Base-by-base conservation (phyloP, 2,797 vertebrate species). In the Hydrocynus forskahlii region DNA sequence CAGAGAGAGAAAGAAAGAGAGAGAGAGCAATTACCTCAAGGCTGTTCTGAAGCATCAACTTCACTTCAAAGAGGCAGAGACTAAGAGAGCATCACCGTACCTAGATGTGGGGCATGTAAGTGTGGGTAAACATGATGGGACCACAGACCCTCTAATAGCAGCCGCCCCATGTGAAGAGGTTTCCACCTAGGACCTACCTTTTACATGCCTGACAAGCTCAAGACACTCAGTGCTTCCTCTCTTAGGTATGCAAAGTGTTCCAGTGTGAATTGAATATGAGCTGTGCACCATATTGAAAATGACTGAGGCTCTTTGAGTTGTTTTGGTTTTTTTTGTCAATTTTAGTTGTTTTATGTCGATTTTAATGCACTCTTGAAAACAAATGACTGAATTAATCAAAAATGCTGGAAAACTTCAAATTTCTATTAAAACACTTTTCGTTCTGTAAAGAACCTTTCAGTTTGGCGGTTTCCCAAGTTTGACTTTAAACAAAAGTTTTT, bases 71-170 rank as follows among this genome's bases (percentile, higher is more conserved):
- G 94, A 86, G 86, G 86, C 89, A 57, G 85, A 86, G 89, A 87
- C 89, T 75, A 88, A 89, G 90, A 90, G 90, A 87, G 87, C 76
- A 84, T 84, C 92, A 89, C 89, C 83, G 66, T 85, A 87, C 48
- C 59, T 77, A 81, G 72, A 91, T 89, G 88, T 80, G 81, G 88
- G 90, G 86, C 90, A 89, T 89, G 89, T 91, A 92, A 91, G 89
- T 91, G 92, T 90, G 90, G 91, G 92, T 93, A 94, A 94, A 94
- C 93, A 94, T 85, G 88, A 93, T 90, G 87, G 92, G 92, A 94
- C 93, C 91, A 93, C 91, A 94, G 91, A 91, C 83, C 89, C 88
- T 90, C 89, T 93, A 94, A 94, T 93, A 94, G 92, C 90, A 91
- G 92, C 87, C 76, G 17, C 66, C 92, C 90, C 86, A 92, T 94